A percentile compares a stretch with the other conserved stretches of the same genome.
These are phyloP conservation scores for Watsonalla binaria DNA, from an alignment of 2,888 invertebrate genomes.

Conservation along the genomic window DNA sequence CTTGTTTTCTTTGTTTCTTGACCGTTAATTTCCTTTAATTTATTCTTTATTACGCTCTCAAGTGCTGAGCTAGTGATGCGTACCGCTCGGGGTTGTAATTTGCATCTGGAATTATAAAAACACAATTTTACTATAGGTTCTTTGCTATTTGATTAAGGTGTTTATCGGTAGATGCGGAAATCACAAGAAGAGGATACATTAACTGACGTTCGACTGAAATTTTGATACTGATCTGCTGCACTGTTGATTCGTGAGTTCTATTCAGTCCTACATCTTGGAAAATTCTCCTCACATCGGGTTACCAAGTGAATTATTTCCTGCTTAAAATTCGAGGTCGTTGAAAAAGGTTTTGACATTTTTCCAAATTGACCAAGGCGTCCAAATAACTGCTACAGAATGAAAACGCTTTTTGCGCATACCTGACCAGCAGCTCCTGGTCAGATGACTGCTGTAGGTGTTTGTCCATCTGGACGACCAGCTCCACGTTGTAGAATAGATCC, in stretches of 20 bases:
- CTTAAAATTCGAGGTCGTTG: too few species aligned
- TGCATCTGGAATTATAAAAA: slow-evolving; percentile 68
- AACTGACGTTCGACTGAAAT: too few species aligned
- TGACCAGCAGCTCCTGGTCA: slow-evolving; percentile 82
- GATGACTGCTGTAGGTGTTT: slow-evolving; percentile 84
- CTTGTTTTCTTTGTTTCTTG: slow-evolving; percentile 60
- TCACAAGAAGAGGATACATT: too few species aligned
- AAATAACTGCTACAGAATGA: slow-evolving; percentile 1
- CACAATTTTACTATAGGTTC: not conserved
- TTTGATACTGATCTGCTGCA: too few species aligned
- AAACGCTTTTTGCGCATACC: slow-evolving; percentile 31
- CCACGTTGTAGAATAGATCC: slow-evolving; percentile 81
- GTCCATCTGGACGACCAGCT: slow-evolving; percentile 87
- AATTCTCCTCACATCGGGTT: too few species aligned
- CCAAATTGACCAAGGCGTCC: too few species aligned
- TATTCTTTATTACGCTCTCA: slow-evolving; percentile 72
- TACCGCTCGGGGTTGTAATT: slow-evolving; percentile 74
- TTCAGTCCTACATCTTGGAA: too few species aligned
- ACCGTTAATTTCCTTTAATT: slow-evolving; percentile 63
- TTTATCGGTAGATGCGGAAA: too few species aligned
- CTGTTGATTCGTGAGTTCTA: too few species aligned
- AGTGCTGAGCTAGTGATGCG: slow-evolving; percentile 76
- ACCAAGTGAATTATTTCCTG: too few species aligned
- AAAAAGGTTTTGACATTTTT: too few species aligned
- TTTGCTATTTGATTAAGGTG: too few species aligned